Base-by-base conservation (phyloP, 2,797 vertebrate genomes). In the Lates japonicus region DNA sequence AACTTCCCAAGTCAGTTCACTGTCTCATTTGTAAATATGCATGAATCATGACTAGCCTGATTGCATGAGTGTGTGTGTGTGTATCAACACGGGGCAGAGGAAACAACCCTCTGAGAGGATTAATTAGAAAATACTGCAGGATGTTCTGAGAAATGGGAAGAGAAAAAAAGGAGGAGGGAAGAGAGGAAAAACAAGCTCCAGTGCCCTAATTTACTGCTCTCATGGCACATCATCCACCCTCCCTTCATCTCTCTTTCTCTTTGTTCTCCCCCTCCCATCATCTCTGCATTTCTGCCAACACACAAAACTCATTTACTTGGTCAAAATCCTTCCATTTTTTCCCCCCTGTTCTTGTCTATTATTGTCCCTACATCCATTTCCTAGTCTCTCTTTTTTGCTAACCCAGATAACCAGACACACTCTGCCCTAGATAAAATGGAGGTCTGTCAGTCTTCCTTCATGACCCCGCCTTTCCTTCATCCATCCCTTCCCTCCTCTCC, bases 191-290 rank as follows among this genome's bases (percentile, higher is more conserved):
- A 84, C 20, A 78, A 89, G 85, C 80, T 88, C 88, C 83, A 87
- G 84, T 92, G 88, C 88, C 91, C 87, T 70, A 87, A 87, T 93
- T 92, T 82, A 81, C 76, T 81, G 78, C 85, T 91, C 90, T 90
- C 85, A 83, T 89, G 35, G 72, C 62, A 86, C 71, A 41, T 87
- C 89, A 81, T 29, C 13, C 22, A 6, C 64, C 51, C 74, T 77
- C 87, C 68, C 73, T 81, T 71, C 58, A 61, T 64, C 59, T 66
- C 65, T 68, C 60, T 62, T 20, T 52, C 39, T 80, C 86, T 90
- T 85, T 92, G 84, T 84, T 84, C 78, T 79, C 55, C n/a, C 7
- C 12, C 76, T 76, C 63, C 35, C 74, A 52, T 83, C 74, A 67
- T 70, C 75, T 64, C 62, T 77, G 76, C 70, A 82, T 80, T 78